These are phyloP conservation scores for Phrynocephalus guinanensis DNA, from an alignment of 2,797 vertebrate genomes.

Conservation along the genomic window DNA sequence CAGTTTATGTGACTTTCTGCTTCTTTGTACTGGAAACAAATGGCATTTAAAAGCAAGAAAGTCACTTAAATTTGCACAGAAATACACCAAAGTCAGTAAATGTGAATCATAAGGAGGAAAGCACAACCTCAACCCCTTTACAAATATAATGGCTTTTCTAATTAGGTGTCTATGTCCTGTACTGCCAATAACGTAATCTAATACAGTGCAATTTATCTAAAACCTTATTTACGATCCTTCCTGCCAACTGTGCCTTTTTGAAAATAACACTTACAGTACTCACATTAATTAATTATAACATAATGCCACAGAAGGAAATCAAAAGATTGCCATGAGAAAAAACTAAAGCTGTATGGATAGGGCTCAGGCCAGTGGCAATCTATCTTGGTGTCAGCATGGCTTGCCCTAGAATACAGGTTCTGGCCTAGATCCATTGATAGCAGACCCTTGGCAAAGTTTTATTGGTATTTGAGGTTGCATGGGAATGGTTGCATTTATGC, in stretches of 20 bases:
- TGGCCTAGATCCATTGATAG: neutral
- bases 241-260: neutral
- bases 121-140: neutral
- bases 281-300: neutral
- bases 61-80: neutral
- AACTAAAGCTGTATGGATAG: neutral
- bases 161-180: neutral
- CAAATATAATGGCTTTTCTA: neutral
- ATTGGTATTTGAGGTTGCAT: too few relatives aligned
- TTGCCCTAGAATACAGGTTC: neutral
- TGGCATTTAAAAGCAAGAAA: neutral
- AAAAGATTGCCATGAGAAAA: neutral
- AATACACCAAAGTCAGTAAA: neutral
- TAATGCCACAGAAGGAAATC: neutral
- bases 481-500: too few relatives aligned
- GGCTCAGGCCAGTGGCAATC: too few relatives aligned
- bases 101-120: neutral
- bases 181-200: neutral
- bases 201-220: constrained; percentile 17
- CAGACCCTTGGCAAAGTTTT: neutral
- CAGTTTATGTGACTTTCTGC: neutral
- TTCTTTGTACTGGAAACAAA: constrained; percentile 9
- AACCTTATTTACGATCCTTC: neutral
- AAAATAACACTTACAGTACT: neutral
- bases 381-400: neutral